Conservation (phyloP, 2,113 vertebrate species). For the Oreochromis aureus region DNA sequence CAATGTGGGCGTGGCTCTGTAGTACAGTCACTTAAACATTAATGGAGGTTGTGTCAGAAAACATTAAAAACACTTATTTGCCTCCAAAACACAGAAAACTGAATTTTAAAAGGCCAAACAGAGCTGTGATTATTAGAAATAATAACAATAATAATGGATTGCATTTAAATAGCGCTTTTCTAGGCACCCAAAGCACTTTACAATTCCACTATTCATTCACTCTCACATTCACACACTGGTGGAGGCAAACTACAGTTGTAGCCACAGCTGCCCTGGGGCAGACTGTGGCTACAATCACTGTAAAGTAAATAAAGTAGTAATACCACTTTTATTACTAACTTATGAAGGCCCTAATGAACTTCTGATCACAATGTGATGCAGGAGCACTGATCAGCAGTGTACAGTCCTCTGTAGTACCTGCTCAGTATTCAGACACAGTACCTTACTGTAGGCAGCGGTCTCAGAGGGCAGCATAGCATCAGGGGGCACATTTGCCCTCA, state of each 20-base stretch:
- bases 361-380: not conserved
- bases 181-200: fast-evolving
- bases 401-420: not conserved
- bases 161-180: not conserved
- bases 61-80: not conserved
- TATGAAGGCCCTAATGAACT: not conserved
- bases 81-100: not conserved
- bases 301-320: not conserved
- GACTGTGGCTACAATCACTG: not conserved
- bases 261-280: fast-evolving
- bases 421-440: not conserved
- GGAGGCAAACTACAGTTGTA: not conserved
- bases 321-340: not conserved
- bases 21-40: not conserved
- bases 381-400: not conserved
- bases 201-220: fast-evolving
- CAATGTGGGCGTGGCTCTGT: not conserved
- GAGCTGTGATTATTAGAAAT: not conserved
- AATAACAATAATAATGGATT: not conserved
- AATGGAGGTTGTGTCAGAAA: not conserved
- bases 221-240: not conserved
- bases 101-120: not conserved
- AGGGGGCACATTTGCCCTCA: constrained; percentile 73
- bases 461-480: constrained; percentile 82
- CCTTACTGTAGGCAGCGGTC: constrained; percentile 58